Evolutionary conservation across 2,797 vertebrate species (phyloP), one percentile per base, ranked within the genome.

Genomic region (Falco novaeseelandiae): DNA sequence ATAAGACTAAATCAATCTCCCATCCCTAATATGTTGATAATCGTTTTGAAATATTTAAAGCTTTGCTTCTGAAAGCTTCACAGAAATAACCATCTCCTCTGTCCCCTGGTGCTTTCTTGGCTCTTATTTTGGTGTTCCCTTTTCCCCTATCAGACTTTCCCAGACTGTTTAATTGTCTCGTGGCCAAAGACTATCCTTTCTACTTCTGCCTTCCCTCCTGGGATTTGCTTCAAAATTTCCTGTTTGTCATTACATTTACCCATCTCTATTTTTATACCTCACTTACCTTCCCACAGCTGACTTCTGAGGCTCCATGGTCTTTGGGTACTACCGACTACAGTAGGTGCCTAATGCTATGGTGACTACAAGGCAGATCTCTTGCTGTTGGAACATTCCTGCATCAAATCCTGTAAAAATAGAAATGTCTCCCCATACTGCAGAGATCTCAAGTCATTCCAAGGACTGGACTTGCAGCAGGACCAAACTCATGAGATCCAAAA

Each of bases 41-140:
- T 96, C 9, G 15, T 85, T 92, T 80, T 91, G 93, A 97, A 97
- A 95, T 96, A 97, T 91, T 98, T 97, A 91, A 97, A 93, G 83
- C 66, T 82, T 93, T 76, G 72, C 62, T 96, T 95, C 61, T 27
- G 74, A 83, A 91, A 86, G 81, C 54, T 94, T 92, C 66, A 23
- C 49, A 87, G 83, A 83, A 94, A 92, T 87, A 78, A 57, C 46
- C 36, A 74, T 46, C 63, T 54, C 1, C 0, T 38, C 29, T 88
- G 22, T 65, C 21, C 29, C 25, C 19, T 52, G 40, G 46, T 77
- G 67, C 25, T 61, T 44, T 69, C 69, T 48, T 74, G 59, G 42
- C 9, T 87, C 46, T 88, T 71, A 63, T 32, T 79, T 52, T 55
- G 62, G 49, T 83, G 49, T 46, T 87, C 30, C 42, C 30, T 72